These are phyloP conservation scores for Monopterus albus DNA, from an alignment of 2,113 vertebrate genomes.

Conservation along the genomic window DNA sequence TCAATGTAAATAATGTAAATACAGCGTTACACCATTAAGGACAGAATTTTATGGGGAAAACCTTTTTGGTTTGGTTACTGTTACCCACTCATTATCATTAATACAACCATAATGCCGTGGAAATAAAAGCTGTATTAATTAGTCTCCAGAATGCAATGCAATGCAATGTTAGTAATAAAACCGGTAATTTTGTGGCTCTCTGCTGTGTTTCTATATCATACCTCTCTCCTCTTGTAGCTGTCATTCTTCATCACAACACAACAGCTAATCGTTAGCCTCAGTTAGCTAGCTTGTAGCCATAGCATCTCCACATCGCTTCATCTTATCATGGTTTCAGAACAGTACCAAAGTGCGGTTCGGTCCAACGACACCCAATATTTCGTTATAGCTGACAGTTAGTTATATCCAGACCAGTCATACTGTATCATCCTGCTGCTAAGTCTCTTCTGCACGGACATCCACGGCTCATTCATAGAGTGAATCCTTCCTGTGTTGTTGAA, in stretches of 20 bases:
- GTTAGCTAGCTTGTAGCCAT: constrained; percentile 34
- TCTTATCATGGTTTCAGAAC: constrained; percentile 6
- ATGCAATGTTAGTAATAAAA: not conserved
- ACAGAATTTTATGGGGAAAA: too few species aligned
- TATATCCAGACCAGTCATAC: too few species aligned
- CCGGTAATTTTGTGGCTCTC: not conserved
- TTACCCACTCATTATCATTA: not conserved
- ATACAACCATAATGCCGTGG: not conserved
- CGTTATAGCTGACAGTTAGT: not conserved
- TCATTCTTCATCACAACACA: not conserved
- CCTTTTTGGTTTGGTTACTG: too few species aligned
- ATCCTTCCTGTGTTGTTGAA: constrained; percentile 61
- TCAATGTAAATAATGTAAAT: too few species aligned
- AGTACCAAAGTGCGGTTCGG: not conserved
- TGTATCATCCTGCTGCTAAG: not conserved
- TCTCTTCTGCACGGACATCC: constrained; percentile 39
- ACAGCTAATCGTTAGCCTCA: constrained; percentile 54
- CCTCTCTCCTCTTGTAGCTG: not conserved
- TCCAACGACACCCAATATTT: not conserved
- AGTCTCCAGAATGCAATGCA: not conserved
- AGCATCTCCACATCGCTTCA: constrained; percentile 32
- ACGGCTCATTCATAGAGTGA: constrained; percentile 36
- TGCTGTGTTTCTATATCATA: not conserved
- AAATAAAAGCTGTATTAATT: not conserved
- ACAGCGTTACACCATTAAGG: too few species aligned